phyloP scores from a whole-genome alignment of 2,888 invertebrate genomes.

The Microchrysa polita region DNA sequence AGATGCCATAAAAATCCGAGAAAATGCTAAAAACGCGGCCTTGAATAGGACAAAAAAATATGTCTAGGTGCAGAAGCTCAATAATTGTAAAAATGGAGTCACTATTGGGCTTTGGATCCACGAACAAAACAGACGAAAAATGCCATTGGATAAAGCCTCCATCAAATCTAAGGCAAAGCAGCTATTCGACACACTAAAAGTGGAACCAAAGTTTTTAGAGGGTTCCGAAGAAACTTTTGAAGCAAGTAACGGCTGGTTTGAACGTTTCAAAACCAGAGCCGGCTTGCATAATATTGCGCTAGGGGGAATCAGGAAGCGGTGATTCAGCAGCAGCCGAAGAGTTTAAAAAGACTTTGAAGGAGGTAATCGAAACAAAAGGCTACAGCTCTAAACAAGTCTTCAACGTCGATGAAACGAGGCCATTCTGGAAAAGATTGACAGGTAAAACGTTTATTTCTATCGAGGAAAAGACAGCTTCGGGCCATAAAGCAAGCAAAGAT shows the following conservation, averaged over 20 bases:
- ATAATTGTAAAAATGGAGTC: too few species aligned
- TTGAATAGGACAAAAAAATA: too few species aligned
- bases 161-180: too few species aligned
- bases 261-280: slow-evolving; percentile 26
- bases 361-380: too few species aligned
- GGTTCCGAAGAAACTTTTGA: slow-evolving; percentile 29
- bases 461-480: slow-evolving; percentile 51
- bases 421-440: too few species aligned
- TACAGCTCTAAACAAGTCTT: slow-evolving; percentile 42
- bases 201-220: slow-evolving; percentile 9
- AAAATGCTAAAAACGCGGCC: too few species aligned
- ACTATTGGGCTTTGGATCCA: too few species aligned
- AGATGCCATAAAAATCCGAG: too few species aligned
- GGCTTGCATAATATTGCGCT: slow-evolving; percentile 51
- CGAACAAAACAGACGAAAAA: slow-evolving; percentile 14
- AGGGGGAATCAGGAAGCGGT: slow-evolving; percentile 52
- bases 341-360: too few species aligned
- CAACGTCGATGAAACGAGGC: too few species aligned
- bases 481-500: slow-evolving; percentile 54
- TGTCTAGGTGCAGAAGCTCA: too few species aligned
- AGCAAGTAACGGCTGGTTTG: slow-evolving; percentile 17
- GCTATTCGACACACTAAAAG: slow-evolving; percentile 8
- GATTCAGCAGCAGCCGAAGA: slow-evolving; percentile 51
- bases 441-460: slow-evolving; percentile 41
- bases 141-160: slow-evolving; percentile 18